Evolutionary conservation across 2,797 vertebrate genomes (phyloP), one percentile per base, ranked within the genome.

Genomic region (Myotis myotis): DNA sequence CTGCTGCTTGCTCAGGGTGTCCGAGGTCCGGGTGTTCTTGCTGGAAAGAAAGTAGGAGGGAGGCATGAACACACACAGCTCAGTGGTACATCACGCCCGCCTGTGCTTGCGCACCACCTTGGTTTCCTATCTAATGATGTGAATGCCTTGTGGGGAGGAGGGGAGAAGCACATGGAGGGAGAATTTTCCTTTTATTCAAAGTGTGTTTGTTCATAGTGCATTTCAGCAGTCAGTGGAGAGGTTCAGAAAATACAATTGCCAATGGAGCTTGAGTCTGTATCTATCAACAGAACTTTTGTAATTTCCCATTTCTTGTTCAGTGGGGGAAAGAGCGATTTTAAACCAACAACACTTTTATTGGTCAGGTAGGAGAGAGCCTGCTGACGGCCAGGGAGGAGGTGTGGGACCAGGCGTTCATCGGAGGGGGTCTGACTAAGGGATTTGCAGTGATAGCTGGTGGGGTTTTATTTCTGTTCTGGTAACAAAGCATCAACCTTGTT

Each of bases 1-100:
- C 97, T 99, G 99, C 97, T 99, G 99, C 97, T 99, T 99, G 97
- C 99, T 99, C 93, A 99, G 98, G 0, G 99, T 99, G 95, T 99
- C 99, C 1, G 99, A 99, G 0, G 99, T 99, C 95, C 99, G 98
- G 1, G 99, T 99, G 97, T 99, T 99, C 98, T 99, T 99, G 98
- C 99, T 99, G 97, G 66, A 91, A 96, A 94, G 16, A 97, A 95
- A 97, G 97, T 20, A 97, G 68, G 82, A 86, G 0, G 6, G 62
- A 49, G 0, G 76, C 0, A 4, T 97, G 62, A 97, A 88, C 66
- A 68, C 19, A 25, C 4, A 5, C 28, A 74, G 17, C 3, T 19
- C 47, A 76, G 78, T 1, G 78, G 38, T 3, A 92, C 74, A 8
- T n/a, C 3, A 12, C 41, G 44, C 3, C 75, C 82, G 20, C 49